Percentiles rank a stretch among this genome's conserved stretches.
phyloP scores from a whole-genome alignment of 2,113 vertebrate species.

The Trinectes maculatus region DNA sequence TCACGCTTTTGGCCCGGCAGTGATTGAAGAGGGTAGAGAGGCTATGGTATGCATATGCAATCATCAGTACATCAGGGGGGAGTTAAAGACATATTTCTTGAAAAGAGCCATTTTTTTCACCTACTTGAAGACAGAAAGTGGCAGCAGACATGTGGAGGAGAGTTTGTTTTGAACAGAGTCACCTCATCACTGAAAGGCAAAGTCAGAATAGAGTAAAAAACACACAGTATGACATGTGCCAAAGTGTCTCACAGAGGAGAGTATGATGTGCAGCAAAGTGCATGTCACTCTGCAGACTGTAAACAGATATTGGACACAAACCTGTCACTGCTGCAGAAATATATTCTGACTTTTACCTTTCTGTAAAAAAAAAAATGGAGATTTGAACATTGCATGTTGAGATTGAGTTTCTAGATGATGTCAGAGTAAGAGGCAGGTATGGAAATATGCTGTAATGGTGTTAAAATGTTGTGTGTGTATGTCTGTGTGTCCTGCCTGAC shows the following conservation, averaged over 20 bases:
- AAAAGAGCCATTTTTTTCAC: constrained; percentile 14
- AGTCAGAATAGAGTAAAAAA: background rate
- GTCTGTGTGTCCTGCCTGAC: constrained; percentile 13
- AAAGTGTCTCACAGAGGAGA: background rate
- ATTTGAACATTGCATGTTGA: background rate
- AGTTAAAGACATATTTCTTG: constrained; percentile 29
- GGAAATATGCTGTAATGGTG: background rate
- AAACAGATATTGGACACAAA: constrained; percentile 4
- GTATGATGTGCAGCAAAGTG: constrained; percentile 3
- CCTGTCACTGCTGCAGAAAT: constrained; percentile 4
- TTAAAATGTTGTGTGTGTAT: constrained; percentile 15
- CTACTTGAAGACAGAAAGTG: constrained; percentile 8
- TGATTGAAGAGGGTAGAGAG: constrained; percentile 66
- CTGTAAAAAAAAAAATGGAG: background rate
- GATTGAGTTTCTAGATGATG: background rate
- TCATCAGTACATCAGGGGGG: constrained; percentile 34
- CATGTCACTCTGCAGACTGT: background rate
- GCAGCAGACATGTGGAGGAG: constrained; percentile 2
- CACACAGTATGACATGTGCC: background rate
- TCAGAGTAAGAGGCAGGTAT: background rate
- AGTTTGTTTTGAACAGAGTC: constrained; percentile 16
- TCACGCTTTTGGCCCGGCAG: constrained; percentile 46
- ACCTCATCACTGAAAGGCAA: constrained; percentile 4
- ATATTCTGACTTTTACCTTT: background rate
- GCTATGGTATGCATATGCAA: constrained; percentile 45